Base-by-base conservation (phyloP, 2,888 invertebrate genomes). In the Ceramica pisi region DNA sequence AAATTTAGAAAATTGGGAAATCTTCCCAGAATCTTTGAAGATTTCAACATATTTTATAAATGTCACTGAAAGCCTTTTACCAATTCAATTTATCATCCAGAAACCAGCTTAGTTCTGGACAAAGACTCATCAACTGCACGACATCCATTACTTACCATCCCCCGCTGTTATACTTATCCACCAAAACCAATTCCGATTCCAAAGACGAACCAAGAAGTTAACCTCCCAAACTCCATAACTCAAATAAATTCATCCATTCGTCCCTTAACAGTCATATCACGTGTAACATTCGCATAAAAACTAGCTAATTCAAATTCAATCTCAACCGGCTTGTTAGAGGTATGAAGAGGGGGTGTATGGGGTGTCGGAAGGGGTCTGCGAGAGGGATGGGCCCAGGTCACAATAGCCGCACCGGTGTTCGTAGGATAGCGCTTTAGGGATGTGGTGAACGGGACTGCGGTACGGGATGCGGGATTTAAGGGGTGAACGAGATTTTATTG, bases 281-380 rank as follows among this genome's bases (percentile, higher is more conserved):
- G 68, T 69, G 74, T 67, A 61, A 68, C 64, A 81, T 79, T 78
- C 73, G 75, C 41, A 71, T 78, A 79, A 84, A 84, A 86, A 86
- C 84, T 73, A 86, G 80, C 72, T 84, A 79, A 84, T 86, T 82
- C 80, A 86, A 75, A 86, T 84, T 86, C 82, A 84, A 86, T 84
- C 80, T 86, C 84, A 86, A 73, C 82, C 82, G 71, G 82, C 82
- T 84, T 86, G 84, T 84, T 86, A 83, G 68, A 78, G 68, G 59
- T 53, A 81, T 84, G 84, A 84, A 86, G 73, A 70, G 75, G 55
- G 74, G 68, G 55, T 31, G 60, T 3, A 14, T 21, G 65, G 55
- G 60, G 63, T 12, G 61, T n/a, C 41, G 46, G 56, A 38, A 16
- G 68, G 57, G 51, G 46, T 23, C 23, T 35, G 10, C 55, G 51